Evolutionary conservation across 1,140 invertebrate genomes (phyloP), one percentile per base, ranked within the genome.

Genomic region (Aphaenogaster floridana): DNA sequence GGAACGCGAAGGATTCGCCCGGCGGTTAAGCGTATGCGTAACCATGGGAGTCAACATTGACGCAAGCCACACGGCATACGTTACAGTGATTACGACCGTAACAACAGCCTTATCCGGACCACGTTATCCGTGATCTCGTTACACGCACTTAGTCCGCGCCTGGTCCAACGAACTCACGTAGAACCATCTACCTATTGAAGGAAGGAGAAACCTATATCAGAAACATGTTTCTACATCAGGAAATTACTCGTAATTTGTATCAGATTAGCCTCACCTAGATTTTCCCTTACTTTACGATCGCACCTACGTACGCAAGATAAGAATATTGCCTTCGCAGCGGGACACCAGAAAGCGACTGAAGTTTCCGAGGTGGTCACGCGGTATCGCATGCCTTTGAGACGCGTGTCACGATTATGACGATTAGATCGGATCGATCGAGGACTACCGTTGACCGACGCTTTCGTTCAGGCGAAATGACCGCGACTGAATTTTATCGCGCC

Each of bases 81-180:
- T 92, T 92, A 92, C 79, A 79, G 88, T 92, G 91, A 93, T 93
- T 93, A 93, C 89, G 74, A 63, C 90, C 91, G 86, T 92, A 92
- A 92, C 91, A 92, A 92, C 87, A 89, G 61, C 54, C 88, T 71
- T 64, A 81, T 61, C 71, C 74, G n/a, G 7, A 48, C 34, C 83
- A 76, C 85, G 84, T 90, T 90, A 88, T 68, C 71, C 66, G 9
- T 84, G 81, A 91, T 92, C 92, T 91, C 90, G 90, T 91, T 92
- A 92, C 90, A 90, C 91, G 91, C 91, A 92, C 91, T 93, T 86
- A 88, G 90, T n/a, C 48, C 54, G 13, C n/a, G 59, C 50, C 50
- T 17, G 11, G 76, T 5, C 71, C 77, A 54, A 77, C 81, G 71
- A 91, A 54, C 68, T 66, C 36, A 28, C 21, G 50, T 52, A 28